Percentiles rank a stretch among this genome's conserved stretches.
These are phyloP conservation scores for Cyanoramphus novaezelandiae DNA, from an alignment of 2,113 vertebrate species.

Conservation along the genomic window DNA sequence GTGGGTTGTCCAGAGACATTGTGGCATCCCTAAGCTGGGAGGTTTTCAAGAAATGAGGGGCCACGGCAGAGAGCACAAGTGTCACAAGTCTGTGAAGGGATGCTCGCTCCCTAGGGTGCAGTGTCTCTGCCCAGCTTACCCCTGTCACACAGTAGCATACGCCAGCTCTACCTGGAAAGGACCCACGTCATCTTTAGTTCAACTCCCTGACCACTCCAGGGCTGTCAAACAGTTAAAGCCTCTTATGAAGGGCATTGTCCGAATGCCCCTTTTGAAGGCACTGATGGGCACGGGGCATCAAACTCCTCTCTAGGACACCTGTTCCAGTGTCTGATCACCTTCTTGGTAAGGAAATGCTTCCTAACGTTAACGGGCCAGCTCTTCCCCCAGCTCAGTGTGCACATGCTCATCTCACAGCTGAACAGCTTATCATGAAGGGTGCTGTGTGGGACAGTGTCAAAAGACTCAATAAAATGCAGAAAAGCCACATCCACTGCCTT, in stretches of 20 bases:
- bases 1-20: not conserved
- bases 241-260: fast-evolving
- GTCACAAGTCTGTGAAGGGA: fast-evolving
- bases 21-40: not conserved
- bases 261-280: not conserved
- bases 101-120: not conserved
- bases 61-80: not conserved
- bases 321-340: not conserved
- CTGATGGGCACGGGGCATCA: not conserved
- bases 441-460: not conserved
- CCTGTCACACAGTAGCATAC: not conserved
- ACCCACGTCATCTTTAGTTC: not conserved
- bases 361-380: not conserved
- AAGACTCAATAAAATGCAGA: not conserved
- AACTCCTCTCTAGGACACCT: not conserved
- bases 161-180: not conserved
- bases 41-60: not conserved
- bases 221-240: not conserved
- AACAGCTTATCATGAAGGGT: not conserved
- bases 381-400: not conserved
- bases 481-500: not conserved
- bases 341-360: not conserved
- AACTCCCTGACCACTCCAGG: not conserved
- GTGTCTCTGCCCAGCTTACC: not conserved
- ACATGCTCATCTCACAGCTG: not conserved